phyloP scores from a whole-genome alignment of 2,888 invertebrate species.

The Ichneumon xanthorius region DNA sequence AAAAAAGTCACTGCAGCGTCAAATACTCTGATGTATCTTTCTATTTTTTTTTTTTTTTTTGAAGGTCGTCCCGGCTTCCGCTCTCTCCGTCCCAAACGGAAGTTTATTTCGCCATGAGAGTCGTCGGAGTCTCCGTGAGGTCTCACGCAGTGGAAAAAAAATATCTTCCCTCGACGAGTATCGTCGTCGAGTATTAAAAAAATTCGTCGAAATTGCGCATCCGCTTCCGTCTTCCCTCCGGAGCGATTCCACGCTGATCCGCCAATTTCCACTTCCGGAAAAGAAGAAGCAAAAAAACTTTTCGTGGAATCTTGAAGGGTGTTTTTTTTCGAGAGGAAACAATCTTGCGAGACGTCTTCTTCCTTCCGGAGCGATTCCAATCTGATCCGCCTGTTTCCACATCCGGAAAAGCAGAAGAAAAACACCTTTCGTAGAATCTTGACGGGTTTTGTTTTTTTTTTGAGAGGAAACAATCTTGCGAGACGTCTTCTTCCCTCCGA shows the following conservation, averaged over 20 bases:
- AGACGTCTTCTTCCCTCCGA: not conserved
- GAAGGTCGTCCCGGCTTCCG: conserved; percentile 63
- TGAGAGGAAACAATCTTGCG: not conserved
- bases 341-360: not conserved
- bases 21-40: conserved; percentile 14
- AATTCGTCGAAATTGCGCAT: not conserved
- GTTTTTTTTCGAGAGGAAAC: not conserved
- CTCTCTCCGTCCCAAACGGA: conserved; percentile 1
- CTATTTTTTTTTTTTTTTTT: conserved; percentile 9
- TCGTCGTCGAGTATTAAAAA: not conserved
- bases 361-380: not conserved
- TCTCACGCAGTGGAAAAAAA: not conserved
- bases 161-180: not conserved
- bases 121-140: not conserved
- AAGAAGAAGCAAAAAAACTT: not conserved
- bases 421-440: not conserved
- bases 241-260: not conserved
- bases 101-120: not conserved
- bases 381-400: not conserved
- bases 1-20: not conserved
- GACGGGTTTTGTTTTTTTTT: not conserved
- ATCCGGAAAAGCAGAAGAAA: not conserved
- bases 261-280: not conserved
- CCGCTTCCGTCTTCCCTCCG: not conserved
- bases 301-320: not conserved